Conservation (phyloP, 2,113 vertebrate genomes). For the Pollachius pollachius region DNA sequence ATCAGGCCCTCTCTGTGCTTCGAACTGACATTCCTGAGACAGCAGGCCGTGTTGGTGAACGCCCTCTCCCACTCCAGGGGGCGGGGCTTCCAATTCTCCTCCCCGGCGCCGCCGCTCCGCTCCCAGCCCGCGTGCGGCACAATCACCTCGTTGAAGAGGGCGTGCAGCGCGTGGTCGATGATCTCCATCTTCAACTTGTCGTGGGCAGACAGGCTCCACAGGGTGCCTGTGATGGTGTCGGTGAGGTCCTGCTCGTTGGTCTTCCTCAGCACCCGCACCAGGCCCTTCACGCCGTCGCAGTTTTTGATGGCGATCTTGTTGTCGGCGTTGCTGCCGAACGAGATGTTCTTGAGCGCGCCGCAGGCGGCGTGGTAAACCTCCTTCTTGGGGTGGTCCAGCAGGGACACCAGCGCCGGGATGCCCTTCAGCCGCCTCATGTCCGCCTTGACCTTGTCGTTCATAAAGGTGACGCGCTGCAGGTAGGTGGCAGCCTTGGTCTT, state of each 20-base stretch:
- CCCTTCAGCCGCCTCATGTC: constrained; percentile 93
- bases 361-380: constrained; percentile 93
- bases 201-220: constrained; percentile 97
- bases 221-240: constrained; percentile 94
- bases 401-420: constrained; percentile 88
- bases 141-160: constrained; percentile 88
- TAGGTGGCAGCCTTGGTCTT: constrained; percentile 94
- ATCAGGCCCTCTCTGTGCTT: constrained; percentile 92
- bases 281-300: constrained; percentile 89
- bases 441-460: constrained; percentile 93
- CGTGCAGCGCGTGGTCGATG: constrained; percentile 91
- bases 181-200: constrained; percentile 99
- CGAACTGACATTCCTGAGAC: constrained; percentile 97
- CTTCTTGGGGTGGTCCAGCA: constrained; percentile 92
- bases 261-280: constrained; percentile 87
- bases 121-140: constrained; percentile 94
- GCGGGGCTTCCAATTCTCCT: constrained; percentile 88
- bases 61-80: constrained; percentile 94
- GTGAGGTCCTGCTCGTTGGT: constrained; percentile 90
- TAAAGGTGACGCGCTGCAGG: constrained; percentile 94
- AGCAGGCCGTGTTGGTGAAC: constrained; percentile 96
- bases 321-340: constrained; percentile 89
- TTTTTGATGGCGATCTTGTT: constrained; percentile 99
- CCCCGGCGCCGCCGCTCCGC: constrained; percentile 63
- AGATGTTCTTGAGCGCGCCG: constrained; percentile 96